Base-by-base conservation (phyloP, 2,113 vertebrate species). In the Misgurnus mizolepis region DNA sequence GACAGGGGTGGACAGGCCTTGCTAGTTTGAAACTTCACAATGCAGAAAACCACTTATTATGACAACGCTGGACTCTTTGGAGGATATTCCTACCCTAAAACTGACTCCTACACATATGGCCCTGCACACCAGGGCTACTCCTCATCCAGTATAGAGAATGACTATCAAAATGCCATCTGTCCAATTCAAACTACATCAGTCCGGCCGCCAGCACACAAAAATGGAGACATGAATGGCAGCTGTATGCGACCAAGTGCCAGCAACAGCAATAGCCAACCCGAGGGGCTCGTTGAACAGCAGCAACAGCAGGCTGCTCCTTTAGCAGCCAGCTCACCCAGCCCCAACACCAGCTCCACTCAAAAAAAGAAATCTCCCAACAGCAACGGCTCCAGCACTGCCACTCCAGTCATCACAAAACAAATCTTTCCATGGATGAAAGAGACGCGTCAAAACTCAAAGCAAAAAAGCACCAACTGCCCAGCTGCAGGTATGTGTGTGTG, bases 391-490 rank as follows among this genome's bases (percentile, higher is more conserved):
- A 90, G 91, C 56, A 91, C 94, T 43, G 80, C 92, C 87, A 93
- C 93, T n/a, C 89, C 95, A 40, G 95, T 93, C 80, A 94, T 98
- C 87, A 95, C 96, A 60, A 99, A 99, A 89, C 97, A 99, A 88
- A 99, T 99, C 82, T 99, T 99, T 86, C 97, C 97, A 43, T 99
- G 97, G 97, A 99, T 99, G 97, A 99, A 99, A 88, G 97, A 99
- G 90, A 95, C 93, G 27, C 92, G 97, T 43, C 96, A 97, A 88
- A 98, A 98, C 88, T 90, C 96, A 49, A 99, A 99, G 87, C 96
- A 97, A 91, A 99, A 99, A 93, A 90, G 89, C 93, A 94, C 88
- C 93, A 95, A 85, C 92, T 96, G 95, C 89, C 86, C 95, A 85
- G 86, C 94, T 78, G 90, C 95, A 98, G 97, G 97, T 99, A 97